Percentiles rank a stretch among this genome's conserved stretches.
These are phyloP conservation scores for Danionella cerebrum DNA, from an alignment of 2,113 vertebrate genomes.

Conservation along the genomic window DNA sequence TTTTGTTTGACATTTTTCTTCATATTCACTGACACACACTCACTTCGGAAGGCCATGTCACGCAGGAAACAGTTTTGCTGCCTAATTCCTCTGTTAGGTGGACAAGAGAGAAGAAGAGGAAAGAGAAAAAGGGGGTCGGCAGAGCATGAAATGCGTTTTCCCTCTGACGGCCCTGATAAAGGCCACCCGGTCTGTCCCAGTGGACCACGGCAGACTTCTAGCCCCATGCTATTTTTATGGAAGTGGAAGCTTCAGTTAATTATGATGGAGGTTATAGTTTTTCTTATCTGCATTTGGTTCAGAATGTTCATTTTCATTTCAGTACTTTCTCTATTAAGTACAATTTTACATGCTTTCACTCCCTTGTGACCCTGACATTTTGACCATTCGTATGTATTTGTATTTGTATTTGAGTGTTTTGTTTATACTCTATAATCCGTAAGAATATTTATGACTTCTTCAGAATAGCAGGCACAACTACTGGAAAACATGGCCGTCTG, in stretches of 20 bases:
- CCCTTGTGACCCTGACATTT: neutral
- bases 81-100: constrained; percentile 44
- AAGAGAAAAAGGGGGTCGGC: constrained; percentile 31
- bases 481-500: neutral
- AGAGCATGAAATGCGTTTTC: constrained; percentile 58
- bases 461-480: constrained; percentile 2
- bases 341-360: neutral
- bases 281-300: neutral
- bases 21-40: neutral
- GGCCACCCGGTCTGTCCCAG: constrained; percentile 40
- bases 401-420: no score
- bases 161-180: constrained; percentile 59
- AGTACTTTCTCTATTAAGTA: neutral
- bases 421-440: neutral
- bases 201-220: neutral
- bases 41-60: constrained; percentile 18
- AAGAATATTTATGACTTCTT: neutral
- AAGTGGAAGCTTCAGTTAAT: neutral
- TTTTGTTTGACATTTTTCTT: constrained; percentile 3
- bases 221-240: neutral
- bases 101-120: constrained; percentile 34
- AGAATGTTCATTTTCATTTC: neutral
- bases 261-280: neutral
- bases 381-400: no score
- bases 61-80: constrained; percentile 37